A percentile compares a stretch with the other conserved stretches of the same genome.
These are phyloP conservation scores for Habropoda laboriosa DNA, from an alignment of 1,140 invertebrate genomes.

Conservation along the genomic window DNA sequence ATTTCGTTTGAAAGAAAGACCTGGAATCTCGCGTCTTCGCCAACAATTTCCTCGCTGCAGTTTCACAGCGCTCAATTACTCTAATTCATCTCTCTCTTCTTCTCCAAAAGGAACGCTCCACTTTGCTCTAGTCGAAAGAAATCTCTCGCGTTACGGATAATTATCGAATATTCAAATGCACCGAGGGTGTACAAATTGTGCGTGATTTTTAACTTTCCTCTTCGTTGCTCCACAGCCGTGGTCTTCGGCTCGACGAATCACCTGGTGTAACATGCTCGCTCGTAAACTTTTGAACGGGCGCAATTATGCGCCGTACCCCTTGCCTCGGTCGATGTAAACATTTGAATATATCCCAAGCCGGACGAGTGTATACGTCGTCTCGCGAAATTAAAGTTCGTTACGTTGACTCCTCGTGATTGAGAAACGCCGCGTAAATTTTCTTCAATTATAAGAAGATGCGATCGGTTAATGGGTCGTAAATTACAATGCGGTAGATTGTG, in stretches of 20 bases:
- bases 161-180: neutral
- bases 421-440: neutral
- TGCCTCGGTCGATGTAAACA: neutral
- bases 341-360: neutral
- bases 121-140: no score
- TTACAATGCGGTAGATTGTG: neutral
- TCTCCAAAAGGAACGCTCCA: no score
- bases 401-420: neutral
- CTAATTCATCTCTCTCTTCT: no score
- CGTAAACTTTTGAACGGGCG: constrained; percentile 34
- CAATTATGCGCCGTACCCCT: constrained; percentile 16
- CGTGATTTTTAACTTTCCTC: constrained; percentile 23
- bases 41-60: no score
- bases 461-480: no score
- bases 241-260: neutral
- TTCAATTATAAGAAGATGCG: neutral
- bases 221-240: neutral
- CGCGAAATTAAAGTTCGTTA: neutral
- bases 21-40: no score
- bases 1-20: no score
- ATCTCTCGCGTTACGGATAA: neutral
- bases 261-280: constrained; percentile 25
- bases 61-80: no score
- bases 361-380: neutral
- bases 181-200: constrained; percentile 1